Percentiles rank a stretch among this genome's conserved stretches.
phyloP scores from a whole-genome alignment of 2,888 invertebrate species.

The Lysandra coridon region DNA sequence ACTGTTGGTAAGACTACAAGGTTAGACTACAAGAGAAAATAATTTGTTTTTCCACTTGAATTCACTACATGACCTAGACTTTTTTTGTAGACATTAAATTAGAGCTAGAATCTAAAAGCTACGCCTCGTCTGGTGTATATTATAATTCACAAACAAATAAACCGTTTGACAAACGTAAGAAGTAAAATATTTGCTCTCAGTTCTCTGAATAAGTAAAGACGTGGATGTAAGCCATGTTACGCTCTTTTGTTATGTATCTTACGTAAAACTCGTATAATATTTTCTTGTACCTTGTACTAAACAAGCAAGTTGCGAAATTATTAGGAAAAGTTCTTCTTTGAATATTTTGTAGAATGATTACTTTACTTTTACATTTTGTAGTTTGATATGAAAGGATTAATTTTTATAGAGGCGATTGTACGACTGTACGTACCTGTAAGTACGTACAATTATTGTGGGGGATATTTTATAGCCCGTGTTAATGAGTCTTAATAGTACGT shows the following conservation, averaged over 20 bases:
- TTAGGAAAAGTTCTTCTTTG: background rate
- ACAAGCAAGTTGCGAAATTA: background rate
- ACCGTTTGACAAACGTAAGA: conserved; percentile 10
- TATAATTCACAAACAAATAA: background rate
- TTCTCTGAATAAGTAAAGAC: conserved; percentile 19
- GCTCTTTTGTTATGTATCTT: conserved; percentile 7
- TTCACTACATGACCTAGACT: background rate
- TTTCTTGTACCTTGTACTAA: background rate
- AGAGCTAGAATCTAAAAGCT: background rate
- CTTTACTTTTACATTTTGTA: background rate
- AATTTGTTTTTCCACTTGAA: background rate
- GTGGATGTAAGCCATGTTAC: background rate
- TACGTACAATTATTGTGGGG: background rate
- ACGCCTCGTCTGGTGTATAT: background rate
- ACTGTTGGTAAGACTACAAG: no score
- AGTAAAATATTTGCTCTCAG: conserved; percentile 8
- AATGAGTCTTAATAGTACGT: no score
- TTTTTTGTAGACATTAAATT: background rate
- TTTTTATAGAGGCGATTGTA: background rate
- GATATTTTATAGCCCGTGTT: background rate
- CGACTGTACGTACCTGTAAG: no score
- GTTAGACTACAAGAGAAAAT: background rate
- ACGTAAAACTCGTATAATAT: background rate
- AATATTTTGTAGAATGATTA: background rate
- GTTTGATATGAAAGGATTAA: background rate